These are phyloP conservation scores for Rhynchotus rufescens DNA, from an alignment of 2,797 vertebrate species.

Conservation along the genomic window DNA sequence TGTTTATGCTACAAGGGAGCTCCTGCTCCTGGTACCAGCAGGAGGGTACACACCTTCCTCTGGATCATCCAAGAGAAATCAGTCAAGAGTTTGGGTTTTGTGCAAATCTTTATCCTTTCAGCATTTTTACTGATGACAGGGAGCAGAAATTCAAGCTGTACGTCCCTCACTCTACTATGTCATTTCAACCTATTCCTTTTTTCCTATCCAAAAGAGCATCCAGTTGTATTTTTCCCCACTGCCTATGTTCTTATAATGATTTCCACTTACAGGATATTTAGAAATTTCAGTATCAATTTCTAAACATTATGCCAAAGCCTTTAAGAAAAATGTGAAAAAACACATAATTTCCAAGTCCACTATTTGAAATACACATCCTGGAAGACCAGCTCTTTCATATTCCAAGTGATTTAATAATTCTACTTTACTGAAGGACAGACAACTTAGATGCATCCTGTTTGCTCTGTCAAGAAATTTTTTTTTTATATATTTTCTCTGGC, in stretches of 20 bases:
- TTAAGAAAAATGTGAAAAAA: not conserved
- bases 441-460: not conserved
- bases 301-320: not conserved
- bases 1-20: no score
- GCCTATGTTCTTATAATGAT: constrained; percentile 17
- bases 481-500: constrained; percentile 19
- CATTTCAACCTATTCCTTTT: not conserved
- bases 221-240: not conserved
- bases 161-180: not conserved
- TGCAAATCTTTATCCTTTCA: not conserved
- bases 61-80: not conserved
- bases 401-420: not conserved
- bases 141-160: not conserved
- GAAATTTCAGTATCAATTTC: not conserved
- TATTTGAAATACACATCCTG: not conserved
- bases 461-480: not conserved
- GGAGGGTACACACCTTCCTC: no score
- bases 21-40: no score
- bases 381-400: not conserved
- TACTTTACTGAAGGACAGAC: constrained; percentile 2
- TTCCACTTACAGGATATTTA: not conserved
- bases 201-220: not conserved
- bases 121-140: not conserved
- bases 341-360: not conserved
- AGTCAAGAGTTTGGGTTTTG: not conserved